Evolutionary conservation across 2,888 invertebrate species (phyloP), one percentile per base, ranked within the genome.

Genomic region (Baronia brevicornis): DNA sequence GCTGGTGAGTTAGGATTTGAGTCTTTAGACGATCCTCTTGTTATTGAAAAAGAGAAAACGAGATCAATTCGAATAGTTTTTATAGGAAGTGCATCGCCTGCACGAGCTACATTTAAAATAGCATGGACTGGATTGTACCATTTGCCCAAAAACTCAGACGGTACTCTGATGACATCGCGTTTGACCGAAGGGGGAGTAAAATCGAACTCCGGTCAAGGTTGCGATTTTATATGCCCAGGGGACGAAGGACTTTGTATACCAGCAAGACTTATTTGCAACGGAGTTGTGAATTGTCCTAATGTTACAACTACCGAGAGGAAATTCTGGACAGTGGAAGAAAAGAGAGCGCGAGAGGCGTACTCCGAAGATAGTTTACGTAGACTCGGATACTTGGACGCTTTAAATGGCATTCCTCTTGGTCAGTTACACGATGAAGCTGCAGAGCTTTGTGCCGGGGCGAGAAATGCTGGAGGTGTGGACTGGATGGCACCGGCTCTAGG

Each of bases 101-200:
- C 94, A 0, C 85, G 92, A 37, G 93, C 94, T 5, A 91, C 93
- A 5, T 95, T 96, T 60, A 94, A 94, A 60, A 90, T 96, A 17
- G 93, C 92, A 6, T 96, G 95, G 95, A 95, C 95, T 2, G 95
- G 95, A 49, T 84, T 95, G 20, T 94, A 90, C 59, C 95, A 95
- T 66, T 77, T 95, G 48, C 95, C 95, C 0, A 88, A 94, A 46
- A 94, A 94, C 67, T 88, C 90, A 9, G 93, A 94, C 46, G 95
- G 94, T 0, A 90, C 90, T 11, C 66, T 91, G 18, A 92, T 92
- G 85, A 92, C 92, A 0, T 92, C 93, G 15, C 88, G 91, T 41
- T 72, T 94, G 28, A 90, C 89, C 15, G 91, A 91, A 53, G 87
- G 87, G 32, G 84, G 78, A 17, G 57, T 60, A 3, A 70, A 73